Evolutionary conservation across 2,888 invertebrate genomes (phyloP), one percentile per base, ranked within the genome.

Genomic region (Chymomyza fuscimana): DNA sequence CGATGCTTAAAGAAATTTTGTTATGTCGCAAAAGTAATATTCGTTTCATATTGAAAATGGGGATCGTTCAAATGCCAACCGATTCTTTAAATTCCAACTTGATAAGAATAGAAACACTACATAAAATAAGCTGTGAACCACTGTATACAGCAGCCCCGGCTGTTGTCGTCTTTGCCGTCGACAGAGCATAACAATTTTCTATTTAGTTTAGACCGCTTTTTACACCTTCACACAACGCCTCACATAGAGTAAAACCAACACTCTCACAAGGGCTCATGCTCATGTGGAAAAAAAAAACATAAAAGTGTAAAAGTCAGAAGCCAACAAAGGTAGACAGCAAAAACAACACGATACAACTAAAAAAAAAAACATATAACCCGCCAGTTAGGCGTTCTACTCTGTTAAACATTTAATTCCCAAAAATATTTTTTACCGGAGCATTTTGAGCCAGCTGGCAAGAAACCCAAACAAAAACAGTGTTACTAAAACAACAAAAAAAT

Each of bases 181-280:
- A 80, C 87, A 75, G 79, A 86, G 80, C 88, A 85, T 84, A 88
- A 86, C 85, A 76, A 87, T 84, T 86, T 86, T 86, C 75, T 74
- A 84, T 76, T 76, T 79, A 67, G 67, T 77, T 78, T 84, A 19
- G 16, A 68, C 72, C 74, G 16, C 22, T 86, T 84, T 87, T 85
- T 88, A 80, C 88, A 86, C 88, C 87, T 88, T 80, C 77, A 80
- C 81, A 85, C 82, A 69, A 69, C 71, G 64, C 65, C 65, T 64
- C 61, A 76, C 67, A 82, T 65, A 69, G 40, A 46, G 40, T 46
- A 46, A 46, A 46, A 4, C 10, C 10, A 12, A 46, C 32, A 32
- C 40, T 46, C 40, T 46, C 40, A 54, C 54, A 16, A 1, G 54
- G 10, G 19, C 19, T 62, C 50, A 58, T 16, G 16, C 58, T 46